Evolutionary conservation across 1,140 invertebrate species (phyloP).

Genomic region (Rhyzopertha dominica): DNA sequence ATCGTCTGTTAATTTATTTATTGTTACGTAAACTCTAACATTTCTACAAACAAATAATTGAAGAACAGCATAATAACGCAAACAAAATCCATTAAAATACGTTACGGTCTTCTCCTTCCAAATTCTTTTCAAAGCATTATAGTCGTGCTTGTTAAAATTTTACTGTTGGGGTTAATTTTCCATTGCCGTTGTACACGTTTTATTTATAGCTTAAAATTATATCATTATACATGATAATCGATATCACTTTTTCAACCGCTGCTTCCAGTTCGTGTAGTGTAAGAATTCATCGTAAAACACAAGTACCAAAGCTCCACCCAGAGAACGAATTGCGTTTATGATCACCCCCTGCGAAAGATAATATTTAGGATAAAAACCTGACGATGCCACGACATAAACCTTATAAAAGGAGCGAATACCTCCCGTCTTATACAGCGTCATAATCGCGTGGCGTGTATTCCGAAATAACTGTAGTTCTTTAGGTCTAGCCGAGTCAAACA

Average conservation of each 20-base stretch:
- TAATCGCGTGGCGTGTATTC: neutral
- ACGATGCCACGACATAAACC: conserved; percentile 1
- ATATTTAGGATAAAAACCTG: neutral
- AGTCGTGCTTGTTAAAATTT: too few relatives aligned
- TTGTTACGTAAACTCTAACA: too few relatives aligned
- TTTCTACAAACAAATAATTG: too few relatives aligned
- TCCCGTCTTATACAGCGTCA: neutral
- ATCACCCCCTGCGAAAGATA: conserved; percentile 7
- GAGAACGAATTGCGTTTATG: conserved; percentile 6
- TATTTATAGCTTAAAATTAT: too few relatives aligned
- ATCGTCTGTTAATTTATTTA: too few relatives aligned
- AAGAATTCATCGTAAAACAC: conserved; percentile 18
- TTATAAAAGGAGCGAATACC: conserved; percentile 13
- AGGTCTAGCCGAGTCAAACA: conserved; percentile 8
- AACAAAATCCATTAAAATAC: too few relatives aligned
- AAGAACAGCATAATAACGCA: too few relatives aligned
- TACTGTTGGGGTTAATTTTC: too few relatives aligned
- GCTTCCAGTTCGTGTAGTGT: conserved; percentile 14
- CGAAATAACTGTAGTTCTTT: neutral
- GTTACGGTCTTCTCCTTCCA: too few relatives aligned
- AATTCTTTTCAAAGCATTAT: too few relatives aligned
- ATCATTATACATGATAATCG: too few relatives aligned
- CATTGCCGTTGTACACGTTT: too few relatives aligned
- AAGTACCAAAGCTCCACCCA: conserved; percentile 10
- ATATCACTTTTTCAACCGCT: conserved; percentile 5